These are phyloP conservation scores for Apus apus DNA, from an alignment of 2,113 vertebrate species.

Conservation along the genomic window DNA sequence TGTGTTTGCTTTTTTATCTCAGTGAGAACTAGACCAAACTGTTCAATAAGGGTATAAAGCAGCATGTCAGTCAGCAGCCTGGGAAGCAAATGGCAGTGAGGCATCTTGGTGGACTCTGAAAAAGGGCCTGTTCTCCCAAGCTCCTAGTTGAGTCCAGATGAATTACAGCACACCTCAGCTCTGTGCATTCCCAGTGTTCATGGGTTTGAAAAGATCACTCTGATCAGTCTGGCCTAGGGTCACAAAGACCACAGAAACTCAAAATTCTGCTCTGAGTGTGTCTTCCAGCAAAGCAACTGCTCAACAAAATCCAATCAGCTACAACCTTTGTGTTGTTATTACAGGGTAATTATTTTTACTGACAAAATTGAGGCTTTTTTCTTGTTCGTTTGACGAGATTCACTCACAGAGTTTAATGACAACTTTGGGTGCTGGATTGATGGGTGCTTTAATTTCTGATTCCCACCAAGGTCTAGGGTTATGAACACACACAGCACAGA, in stretches of 20 bases:
- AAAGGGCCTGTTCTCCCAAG: neutral
- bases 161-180: neutral
- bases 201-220: neutral
- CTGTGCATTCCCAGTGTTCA: neutral
- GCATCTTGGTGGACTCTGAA: neutral
- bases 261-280: neutral
- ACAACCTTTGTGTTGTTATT: neutral
- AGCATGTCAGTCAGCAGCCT: neutral
- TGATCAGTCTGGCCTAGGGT: neutral
- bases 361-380: neutral
- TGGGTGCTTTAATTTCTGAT: neutral
- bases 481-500: neutral
- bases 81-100: neutral
- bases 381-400: neutral
- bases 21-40: neutral
- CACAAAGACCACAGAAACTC: neutral
- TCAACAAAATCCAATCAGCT: neutral
- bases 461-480: neutral
- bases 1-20: neutral
- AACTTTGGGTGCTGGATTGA: neutral
- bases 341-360: neutral
- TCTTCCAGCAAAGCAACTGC: neutral
- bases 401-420: neutral
- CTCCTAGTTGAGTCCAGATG: neutral
- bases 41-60: neutral